Evolutionary conservation across 2,888 invertebrate genomes (phyloP).

Genomic region (Melieria crassipennis): DNA sequence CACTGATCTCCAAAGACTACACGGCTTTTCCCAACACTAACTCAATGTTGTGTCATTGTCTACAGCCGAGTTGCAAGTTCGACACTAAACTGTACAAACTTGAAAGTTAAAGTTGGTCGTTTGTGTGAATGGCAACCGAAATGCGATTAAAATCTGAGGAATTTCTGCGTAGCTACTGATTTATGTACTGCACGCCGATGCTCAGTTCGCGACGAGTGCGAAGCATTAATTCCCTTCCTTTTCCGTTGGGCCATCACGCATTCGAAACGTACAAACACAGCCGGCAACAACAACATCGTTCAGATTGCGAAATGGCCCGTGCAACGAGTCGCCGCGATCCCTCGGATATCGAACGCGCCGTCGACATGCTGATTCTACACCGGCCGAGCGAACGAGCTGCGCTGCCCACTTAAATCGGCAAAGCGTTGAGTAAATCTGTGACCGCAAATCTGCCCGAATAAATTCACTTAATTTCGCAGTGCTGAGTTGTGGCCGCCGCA

Average conservation of each 20-base stretch:
- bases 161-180: constrained; percentile 42
- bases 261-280: not conserved
- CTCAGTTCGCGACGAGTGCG: not conserved
- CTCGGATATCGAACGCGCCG: not conserved
- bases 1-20: too few relatives aligned
- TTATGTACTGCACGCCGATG: constrained; percentile 42
- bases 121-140: not conserved
- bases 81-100: too few relatives aligned
- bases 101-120: not conserved
- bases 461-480: constrained; percentile 5
- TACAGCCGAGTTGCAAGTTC: too few relatives aligned
- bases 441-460: not conserved
- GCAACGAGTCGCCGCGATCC: not conserved
- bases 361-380: too few relatives aligned
- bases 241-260: not conserved
- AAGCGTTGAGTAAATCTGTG: not conserved
- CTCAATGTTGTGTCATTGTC: too few relatives aligned
- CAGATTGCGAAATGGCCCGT: not conserved
- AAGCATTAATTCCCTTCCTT: not conserved
- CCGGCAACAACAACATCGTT: too few relatives aligned
- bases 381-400: too few relatives aligned
- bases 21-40: too few relatives aligned
- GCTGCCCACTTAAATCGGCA: too few relatives aligned
- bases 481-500: not conserved
- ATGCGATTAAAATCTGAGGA: constrained; percentile 41